These are phyloP conservation scores for Thaumatotibia leucotreta DNA, from an alignment of 1,140 invertebrate species.

Conservation along the genomic window DNA sequence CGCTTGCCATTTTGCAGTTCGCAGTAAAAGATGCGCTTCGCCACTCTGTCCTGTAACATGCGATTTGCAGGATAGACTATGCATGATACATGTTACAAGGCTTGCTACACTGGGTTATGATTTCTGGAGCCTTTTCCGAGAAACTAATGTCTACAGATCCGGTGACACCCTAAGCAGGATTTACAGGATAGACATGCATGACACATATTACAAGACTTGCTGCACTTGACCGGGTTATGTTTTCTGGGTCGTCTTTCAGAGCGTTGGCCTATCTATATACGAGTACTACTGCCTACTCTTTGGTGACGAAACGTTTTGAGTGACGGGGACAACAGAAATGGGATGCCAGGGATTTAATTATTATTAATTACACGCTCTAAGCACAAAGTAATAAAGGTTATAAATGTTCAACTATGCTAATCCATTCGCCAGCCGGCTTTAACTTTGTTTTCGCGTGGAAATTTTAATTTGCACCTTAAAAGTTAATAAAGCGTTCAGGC, in stretches of 20 bases:
- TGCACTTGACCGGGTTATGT: neutral
- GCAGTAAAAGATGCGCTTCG: no score
- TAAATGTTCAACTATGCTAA: slow-evolving; percentile 16
- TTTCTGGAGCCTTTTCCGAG: no score
- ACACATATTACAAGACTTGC: no score
- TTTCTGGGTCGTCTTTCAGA: neutral
- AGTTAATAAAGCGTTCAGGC: neutral
- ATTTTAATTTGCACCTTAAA: neutral
- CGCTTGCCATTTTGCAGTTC: no score
- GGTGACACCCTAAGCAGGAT: no score
- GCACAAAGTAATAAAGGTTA: slow-evolving; percentile 18
- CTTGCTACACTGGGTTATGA: no score
- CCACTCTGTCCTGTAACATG: no score
- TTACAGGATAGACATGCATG: no score
- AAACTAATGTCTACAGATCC: no score
- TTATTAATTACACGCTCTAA: slow-evolving; percentile 28
- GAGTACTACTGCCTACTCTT: neutral
- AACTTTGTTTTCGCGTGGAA: neutral
- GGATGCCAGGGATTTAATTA: slow-evolving; percentile 23
- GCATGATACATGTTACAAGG: no score
- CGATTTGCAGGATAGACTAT: no score
- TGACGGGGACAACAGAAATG: slow-evolving; percentile 16
- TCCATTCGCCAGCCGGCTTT: slow-evolving; percentile 9
- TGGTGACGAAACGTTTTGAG: neutral
- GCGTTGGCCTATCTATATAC: neutral